Percentiles rank a stretch among this genome's conserved stretches.
These are phyloP conservation scores for Clunio marinus DNA, from an alignment of 2,888 invertebrate genomes.

Conservation along the genomic window DNA sequence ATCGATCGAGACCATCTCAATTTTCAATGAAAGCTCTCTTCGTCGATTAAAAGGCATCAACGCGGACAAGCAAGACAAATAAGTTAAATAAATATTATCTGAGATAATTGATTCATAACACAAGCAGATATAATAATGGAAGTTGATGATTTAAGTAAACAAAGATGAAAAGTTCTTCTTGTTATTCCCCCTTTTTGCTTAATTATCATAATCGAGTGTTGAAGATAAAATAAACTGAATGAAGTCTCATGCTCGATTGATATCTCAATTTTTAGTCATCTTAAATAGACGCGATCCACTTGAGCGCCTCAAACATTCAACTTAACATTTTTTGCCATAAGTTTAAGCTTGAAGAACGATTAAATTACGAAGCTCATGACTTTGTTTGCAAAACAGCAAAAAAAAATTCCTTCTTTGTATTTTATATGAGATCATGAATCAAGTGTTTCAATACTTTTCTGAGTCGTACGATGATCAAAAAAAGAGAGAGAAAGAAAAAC, in stretches of 20 bases:
- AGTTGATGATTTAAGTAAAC: background rate
- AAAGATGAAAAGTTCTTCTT: too few species aligned
- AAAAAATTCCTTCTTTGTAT: too few species aligned
- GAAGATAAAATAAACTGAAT: background rate
- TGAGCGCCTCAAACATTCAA: slow-evolving; percentile 10
- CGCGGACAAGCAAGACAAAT: background rate
- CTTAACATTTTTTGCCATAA: slow-evolving; percentile 25
- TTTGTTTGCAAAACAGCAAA: background rate
- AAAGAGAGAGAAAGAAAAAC: background rate
- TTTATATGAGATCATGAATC: background rate
- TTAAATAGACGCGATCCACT: background rate
- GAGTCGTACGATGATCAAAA: background rate
- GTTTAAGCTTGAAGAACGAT: slow-evolving; percentile 14
- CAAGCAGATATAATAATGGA: background rate
- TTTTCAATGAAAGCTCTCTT: too few species aligned
- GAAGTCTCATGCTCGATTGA: background rate
- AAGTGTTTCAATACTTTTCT: background rate
- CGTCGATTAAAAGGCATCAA: background rate
- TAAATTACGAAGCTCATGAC: slow-evolving; percentile 17
- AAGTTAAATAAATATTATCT: background rate
- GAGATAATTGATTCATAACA: background rate
- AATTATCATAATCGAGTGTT: background rate
- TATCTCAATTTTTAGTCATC: slow-evolving; percentile 2
- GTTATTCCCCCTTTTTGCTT: too few species aligned
- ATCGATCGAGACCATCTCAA: too few species aligned